Percentiles rank a stretch among this genome's conserved stretches.
These are phyloP conservation scores for Drosophila antonietae DNA, from an alignment of 2,888 invertebrate species.

Conservation along the genomic window DNA sequence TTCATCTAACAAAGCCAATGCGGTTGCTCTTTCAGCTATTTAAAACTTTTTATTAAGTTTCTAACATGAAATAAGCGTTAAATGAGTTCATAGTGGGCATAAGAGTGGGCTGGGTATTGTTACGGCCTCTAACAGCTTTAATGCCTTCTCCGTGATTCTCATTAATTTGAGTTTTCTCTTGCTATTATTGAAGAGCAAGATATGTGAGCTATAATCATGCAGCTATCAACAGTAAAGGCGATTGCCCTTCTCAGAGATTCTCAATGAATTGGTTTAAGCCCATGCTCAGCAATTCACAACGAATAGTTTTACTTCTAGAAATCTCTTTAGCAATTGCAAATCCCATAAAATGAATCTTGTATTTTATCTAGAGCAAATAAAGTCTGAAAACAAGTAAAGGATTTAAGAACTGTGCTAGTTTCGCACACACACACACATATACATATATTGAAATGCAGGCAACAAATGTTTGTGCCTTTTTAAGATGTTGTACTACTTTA, in stretches of 20 bases:
- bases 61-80: not conserved
- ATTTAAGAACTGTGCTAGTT: not conserved
- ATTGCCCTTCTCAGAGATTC: not conserved
- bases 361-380: not conserved
- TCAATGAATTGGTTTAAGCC: not conserved
- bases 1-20: not conserved
- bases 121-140: not conserved
- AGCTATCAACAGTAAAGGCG: no score
- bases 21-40: not conserved
- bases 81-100: not conserved
- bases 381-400: not conserved
- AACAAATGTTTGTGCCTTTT: not conserved
- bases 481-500: conserved; percentile 21
- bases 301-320: not conserved
- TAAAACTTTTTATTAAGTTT: not conserved
- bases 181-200: no score
- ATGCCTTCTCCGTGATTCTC: conserved; percentile 2
- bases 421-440: not conserved
- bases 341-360: not conserved
- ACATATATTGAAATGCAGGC: not conserved
- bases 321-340: not conserved
- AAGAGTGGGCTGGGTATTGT: not conserved
- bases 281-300: not conserved
- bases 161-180: not conserved
- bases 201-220: no score